phyloP scores from a whole-genome alignment of 2,797 vertebrate species.

The Alcedo atthis region DNA sequence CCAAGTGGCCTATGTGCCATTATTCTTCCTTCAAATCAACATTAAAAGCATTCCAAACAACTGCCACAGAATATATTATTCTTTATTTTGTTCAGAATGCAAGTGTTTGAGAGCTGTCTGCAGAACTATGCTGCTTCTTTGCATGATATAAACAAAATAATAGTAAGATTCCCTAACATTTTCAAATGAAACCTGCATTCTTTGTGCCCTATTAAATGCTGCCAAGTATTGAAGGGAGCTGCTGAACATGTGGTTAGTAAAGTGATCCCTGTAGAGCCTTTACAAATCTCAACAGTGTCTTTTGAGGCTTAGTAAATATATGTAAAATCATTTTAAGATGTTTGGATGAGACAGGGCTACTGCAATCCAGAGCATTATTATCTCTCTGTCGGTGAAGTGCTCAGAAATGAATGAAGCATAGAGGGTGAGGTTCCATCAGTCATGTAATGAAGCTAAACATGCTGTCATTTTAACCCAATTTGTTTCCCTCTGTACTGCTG shows the following conservation, averaged over 20 bases:
- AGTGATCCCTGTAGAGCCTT: background rate
- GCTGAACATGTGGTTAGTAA: background rate
- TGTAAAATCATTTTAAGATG: constrained; percentile 3
- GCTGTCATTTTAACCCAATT: constrained; percentile 65
- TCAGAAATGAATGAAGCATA: constrained; percentile 64
- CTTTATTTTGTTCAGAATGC: background rate
- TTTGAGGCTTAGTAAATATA: constrained; percentile 33
- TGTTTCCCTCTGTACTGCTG: constrained; percentile 66
- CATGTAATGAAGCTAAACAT: constrained; percentile 60
- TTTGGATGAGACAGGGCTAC: constrained; percentile 56
- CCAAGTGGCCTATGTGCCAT: accelerated
- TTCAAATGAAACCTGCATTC: background rate
- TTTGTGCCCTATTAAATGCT: background rate
- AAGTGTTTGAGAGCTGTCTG: background rate
- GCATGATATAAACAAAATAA: background rate
- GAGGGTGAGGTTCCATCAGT: constrained; percentile 54
- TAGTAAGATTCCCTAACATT: background rate
- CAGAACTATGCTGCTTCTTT: background rate
- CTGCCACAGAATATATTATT: background rate
- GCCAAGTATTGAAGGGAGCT: background rate
- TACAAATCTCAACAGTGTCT: background rate
- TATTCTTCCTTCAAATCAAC: background rate
- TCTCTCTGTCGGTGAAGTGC: constrained; percentile 48
- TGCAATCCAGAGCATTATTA: constrained; percentile 63
- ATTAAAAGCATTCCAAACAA: background rate